These are phyloP conservation scores for Tringa solitaria DNA, from an alignment of 2,113 vertebrate species.

Conservation along the genomic window DNA sequence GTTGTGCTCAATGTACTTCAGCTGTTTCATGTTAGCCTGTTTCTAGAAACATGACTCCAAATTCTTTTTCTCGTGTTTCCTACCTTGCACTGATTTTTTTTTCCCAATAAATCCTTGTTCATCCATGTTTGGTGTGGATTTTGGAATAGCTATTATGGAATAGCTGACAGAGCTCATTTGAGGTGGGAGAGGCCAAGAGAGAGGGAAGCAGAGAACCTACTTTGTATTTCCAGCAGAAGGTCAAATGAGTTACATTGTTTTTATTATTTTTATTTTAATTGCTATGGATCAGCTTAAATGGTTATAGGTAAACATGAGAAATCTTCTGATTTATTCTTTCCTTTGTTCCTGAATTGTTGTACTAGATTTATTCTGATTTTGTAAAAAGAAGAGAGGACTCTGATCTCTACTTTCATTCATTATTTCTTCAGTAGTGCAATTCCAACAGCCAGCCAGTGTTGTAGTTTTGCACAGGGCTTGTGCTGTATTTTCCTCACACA, in stretches of 20 bases:
- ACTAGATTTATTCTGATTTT: not conserved
- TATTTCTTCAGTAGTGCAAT: not conserved
- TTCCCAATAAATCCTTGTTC: not conserved
- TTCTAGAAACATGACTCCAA: not conserved
- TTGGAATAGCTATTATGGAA: not conserved
- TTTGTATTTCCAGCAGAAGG: not conserved
- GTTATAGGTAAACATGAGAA: not conserved
- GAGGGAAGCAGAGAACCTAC: not conserved
- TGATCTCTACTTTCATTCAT: not conserved
- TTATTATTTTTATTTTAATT: not conserved
- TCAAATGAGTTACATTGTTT: not conserved
- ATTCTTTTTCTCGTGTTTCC: not conserved
- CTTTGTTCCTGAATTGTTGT: not conserved
- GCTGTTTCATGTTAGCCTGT: not conserved
- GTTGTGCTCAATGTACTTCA: not conserved
- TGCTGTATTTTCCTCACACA: not conserved
- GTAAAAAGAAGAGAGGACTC: not conserved
- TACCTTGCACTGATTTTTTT: not conserved
- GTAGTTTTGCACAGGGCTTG: not conserved
- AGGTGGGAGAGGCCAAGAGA: not conserved
- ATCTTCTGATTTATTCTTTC: not conserved
- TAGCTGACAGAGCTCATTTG: not conserved
- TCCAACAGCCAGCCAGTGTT: not conserved
- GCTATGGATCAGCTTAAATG: not conserved
- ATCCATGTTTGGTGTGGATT: not conserved